Evolutionary conservation across 2,797 vertebrate species (phyloP), one percentile per base, ranked within the genome.

Genomic region (Lepus townsendii): DNA sequence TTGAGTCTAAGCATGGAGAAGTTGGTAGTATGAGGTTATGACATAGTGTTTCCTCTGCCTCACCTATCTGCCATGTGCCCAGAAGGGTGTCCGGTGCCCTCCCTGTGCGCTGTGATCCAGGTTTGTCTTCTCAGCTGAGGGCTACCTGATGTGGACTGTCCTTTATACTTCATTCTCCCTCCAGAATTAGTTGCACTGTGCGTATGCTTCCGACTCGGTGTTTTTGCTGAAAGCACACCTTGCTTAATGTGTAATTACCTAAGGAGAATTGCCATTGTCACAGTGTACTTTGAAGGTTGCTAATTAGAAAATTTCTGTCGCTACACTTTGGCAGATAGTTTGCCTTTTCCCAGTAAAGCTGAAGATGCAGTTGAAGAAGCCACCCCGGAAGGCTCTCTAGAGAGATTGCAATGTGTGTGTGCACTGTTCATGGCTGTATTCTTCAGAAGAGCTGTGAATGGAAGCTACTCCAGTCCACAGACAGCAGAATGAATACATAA

Each of bases 331-430:
- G 54, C 86, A 54, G 52, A 9, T 60, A 69, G 38, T 90, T 88
- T 54, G 62, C 30, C 42, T 50, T 88, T 96, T 92, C 60, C 19
- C n/a, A 82, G 30, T 83, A 38, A 92, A 65, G 38, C 22, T 50
- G 68, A 88, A 35, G 69, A 80, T 60, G 30, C 3, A 52, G 24
- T 42, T 73, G 83, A 3, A 47, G 7, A 47, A 47, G 42, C 42
- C 50, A 72, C 32, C 2, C 12, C 71, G 80, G 68, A 72, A 30
- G 71, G 14, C 12, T 75, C 27, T 35, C 9, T 83, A 24, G 60
- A 83, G 73, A 84, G 76, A 82, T 88, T 57, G 52, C 66, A 38
- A 47, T 47, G 24, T 63, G 69, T 11, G 3, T 7, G 24, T 62
- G 20, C 54, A 16, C 7, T 77, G 38, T 77, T 68, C 3, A 5